Percentiles rank a stretch among this genome's conserved stretches.
Evolutionary conservation across 2,888 invertebrate genomes (phyloP).

Genomic region (Escarpia spicata): DNA sequence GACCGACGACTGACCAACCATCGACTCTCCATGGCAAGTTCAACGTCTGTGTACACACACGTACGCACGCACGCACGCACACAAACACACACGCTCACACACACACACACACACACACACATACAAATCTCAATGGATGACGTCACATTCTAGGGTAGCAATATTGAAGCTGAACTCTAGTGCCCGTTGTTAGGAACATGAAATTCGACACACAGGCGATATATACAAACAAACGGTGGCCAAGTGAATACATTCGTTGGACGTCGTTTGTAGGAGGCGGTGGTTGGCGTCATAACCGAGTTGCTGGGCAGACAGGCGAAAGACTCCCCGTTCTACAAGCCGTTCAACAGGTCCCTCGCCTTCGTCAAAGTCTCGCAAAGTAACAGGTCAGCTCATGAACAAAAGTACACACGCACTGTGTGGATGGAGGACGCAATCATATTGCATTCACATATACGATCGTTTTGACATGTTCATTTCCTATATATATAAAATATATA

Average conservation of each 20-base stretch:
- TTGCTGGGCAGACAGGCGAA: neutral
- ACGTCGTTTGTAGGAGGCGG: neutral
- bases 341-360: constrained; percentile 38
- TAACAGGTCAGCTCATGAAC: constrained; percentile 26
- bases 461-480: neutral
- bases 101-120: too few relatives aligned
- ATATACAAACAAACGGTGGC: neutral
- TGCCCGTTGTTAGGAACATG: neutral
- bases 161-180: neutral
- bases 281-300: neutral
- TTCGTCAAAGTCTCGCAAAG: constrained; percentile 30
- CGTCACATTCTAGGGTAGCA: neutral
- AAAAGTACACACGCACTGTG: neutral
- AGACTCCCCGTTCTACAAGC: constrained; percentile 36
- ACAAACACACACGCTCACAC: too few relatives aligned
- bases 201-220: neutral
- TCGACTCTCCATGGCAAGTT: constrained; percentile 36
- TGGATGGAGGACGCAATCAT: neutral
- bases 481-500: too few relatives aligned
- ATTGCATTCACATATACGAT: neutral
- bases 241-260: neutral
- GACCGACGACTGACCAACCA: constrained; percentile 34
- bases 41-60: neutral
- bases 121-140: neutral
- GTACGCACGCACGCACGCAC: too few relatives aligned